phyloP scores from a whole-genome alignment of 2,888 invertebrate genomes.

The Folsomia candida region DNA sequence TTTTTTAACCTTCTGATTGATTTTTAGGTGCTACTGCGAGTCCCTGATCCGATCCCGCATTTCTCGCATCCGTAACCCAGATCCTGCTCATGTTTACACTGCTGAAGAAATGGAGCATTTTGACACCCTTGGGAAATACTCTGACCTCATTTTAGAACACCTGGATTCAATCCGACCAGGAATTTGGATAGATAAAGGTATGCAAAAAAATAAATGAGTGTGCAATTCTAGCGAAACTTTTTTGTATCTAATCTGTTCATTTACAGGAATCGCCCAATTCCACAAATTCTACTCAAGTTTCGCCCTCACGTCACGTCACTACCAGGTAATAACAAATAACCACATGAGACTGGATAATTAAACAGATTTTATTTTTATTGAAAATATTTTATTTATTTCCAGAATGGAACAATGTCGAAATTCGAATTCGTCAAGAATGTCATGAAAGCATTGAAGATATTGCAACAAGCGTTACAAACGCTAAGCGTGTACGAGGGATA shows the following conservation, averaged over 20 bases:
- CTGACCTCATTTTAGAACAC: conserved; percentile 39
- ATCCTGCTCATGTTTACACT: conserved; percentile 22
- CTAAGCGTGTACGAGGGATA: conserved; percentile 40
- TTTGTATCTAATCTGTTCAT: conserved; percentile 3
- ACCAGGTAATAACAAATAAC: conserved; percentile 19
- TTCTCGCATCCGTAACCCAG: conserved; percentile 22
- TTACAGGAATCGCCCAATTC: conserved; percentile 38
- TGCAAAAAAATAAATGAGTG: not conserved
- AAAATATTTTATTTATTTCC: too few species aligned
- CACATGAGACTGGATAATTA: too few species aligned
- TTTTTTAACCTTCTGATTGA: too few species aligned
- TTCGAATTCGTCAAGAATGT: conserved; percentile 40
- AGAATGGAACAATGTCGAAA: not conserved
- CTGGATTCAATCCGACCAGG: conserved; percentile 42
- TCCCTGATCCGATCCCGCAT: conserved; percentile 30
- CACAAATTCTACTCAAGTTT: conserved; percentile 40
- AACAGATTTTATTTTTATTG: too few species aligned
- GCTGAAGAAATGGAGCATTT: conserved; percentile 35
- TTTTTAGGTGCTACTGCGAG: conserved; percentile 35
- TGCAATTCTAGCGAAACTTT: not conserved
- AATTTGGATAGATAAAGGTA: conserved; percentile 47
- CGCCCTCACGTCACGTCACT: conserved; percentile 30
- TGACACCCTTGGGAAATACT: conserved; percentile 33
- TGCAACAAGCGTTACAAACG: conserved; percentile 40
- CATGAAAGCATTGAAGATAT: conserved; percentile 34